Conservation (phyloP, 2,888 invertebrate species). For the Diaprepes abbreviatus region DNA sequence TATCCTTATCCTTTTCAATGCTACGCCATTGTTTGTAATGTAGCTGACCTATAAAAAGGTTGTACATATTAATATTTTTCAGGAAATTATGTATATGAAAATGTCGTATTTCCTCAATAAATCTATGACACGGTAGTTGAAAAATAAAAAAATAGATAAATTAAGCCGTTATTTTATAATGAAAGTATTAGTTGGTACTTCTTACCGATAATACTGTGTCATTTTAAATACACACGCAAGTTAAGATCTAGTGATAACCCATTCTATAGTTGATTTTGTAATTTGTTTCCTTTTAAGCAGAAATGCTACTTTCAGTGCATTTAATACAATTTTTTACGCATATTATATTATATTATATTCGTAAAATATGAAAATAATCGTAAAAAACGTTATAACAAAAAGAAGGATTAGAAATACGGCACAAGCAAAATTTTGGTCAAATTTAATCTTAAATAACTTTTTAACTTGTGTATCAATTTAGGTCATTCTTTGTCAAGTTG, state of each 20-base stretch:
- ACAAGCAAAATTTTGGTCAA: too few species aligned
- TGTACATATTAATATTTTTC: neutral
- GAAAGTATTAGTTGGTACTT: conserved; percentile 13
- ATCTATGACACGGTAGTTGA: conserved; percentile 21
- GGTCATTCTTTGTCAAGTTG: too few species aligned
- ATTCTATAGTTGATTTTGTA: conserved; percentile 17
- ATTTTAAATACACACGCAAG: conserved; percentile 27
- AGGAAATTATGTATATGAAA: conserved; percentile 4
- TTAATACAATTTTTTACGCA: too few species aligned
- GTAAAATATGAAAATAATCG: too few species aligned
- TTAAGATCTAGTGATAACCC: conserved; percentile 33
- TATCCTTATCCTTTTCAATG: too few species aligned
- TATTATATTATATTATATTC: too few species aligned
- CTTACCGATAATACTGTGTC: conserved; percentile 15
- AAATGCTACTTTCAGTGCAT: too few species aligned
- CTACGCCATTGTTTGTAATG: neutral
- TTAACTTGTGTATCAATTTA: too few species aligned
- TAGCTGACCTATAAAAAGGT: too few species aligned
- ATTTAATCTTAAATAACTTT: too few species aligned
- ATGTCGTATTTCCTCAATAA: conserved; percentile 25
- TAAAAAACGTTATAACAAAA: too few species aligned
- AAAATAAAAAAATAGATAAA: conserved; percentile 19
- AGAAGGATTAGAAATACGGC: too few species aligned
- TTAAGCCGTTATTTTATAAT: conserved; percentile 31
- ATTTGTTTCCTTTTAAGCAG: conserved; percentile 26